Evolutionary conservation across 1,140 invertebrate genomes (phyloP), one percentile per base, ranked within the genome.

Genomic region (Nasonia giraulti): DNA sequence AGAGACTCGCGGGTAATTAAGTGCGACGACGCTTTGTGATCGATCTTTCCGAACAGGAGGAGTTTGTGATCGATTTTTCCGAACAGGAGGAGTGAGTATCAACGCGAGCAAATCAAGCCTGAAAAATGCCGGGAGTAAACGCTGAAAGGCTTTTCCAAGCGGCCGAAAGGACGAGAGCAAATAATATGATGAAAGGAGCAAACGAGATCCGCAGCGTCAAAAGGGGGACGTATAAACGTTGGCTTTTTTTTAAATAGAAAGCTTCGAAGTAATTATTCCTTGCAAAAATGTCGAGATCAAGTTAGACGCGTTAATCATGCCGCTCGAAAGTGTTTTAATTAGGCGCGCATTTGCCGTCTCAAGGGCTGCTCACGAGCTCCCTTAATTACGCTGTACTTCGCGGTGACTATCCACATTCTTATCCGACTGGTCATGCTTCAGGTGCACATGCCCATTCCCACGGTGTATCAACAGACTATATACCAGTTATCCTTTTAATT

Each of bases 21-120:
- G 2, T 8, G 44, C 12, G 44, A 47, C 44, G 44, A 3, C 8
- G 20, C 6, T n/a, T 68, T 23, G 66, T 17, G 10, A 31, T 31
- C 68, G 68, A 71, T 71, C 33, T 27, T 62, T 71, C 20, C 66
- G 7, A 71, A n/a, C n/a, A n/a, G n/a, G n/a, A n/a, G n/a, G n/a
- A n/a, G n/a, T n/a, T 68, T 23, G 66, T 17, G 10, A 31, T 31
- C 68, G 68, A 71, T 71, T 71, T 27, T 62, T 71, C n/a, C 66
- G 7, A 71, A 71, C 5, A 17, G 23, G 0, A 31, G 1, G 2
- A 27, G 27, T 27, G 31, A 71, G 31, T 31, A 33, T 33, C 20
- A 75, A 40, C 47, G 37, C 27, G 62, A 80, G n/a, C 27, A 80
- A 80, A 80, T 80, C 78, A 68, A 68, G 8, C 78, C 68, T 80